Base-by-base conservation (phyloP, 2,888 invertebrate genomes). In the Polydesmus complanatus region DNA sequence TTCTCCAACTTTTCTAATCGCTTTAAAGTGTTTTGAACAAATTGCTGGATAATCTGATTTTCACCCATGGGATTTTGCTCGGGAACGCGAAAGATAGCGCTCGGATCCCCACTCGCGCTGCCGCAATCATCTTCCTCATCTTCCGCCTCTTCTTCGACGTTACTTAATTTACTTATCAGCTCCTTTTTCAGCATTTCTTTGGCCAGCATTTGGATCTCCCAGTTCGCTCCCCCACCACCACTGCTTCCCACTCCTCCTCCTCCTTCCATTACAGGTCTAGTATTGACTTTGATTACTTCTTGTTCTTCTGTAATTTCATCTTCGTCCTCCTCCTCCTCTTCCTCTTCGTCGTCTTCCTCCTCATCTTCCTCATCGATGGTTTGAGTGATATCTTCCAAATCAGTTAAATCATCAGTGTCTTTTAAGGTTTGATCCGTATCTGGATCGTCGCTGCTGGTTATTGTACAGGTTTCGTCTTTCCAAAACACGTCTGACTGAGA, bases 151-250 rank as follows among this genome's bases (percentile, higher is more conserved):
- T 47, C 61, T 14, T 25, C 48, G 1, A 50, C 47, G 14, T 54
- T 50, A 3, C 52, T 18, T 18, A 59, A 23, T 22, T 61, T 61
- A 11, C 54, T 59, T 26, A n/a, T 48, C 26, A 23, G 50, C 19
- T 63, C 64, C 23, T 69, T 66, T 53, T 74, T 72, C 25, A 83
- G 82, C 66, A 87, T 76, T 71, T 87, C 84, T 65, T 84, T 81
- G 0, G 86, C 87, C 48, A 88, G 73, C 85, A 87, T 84, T 72
- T 82, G 80, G 0, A 87, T 83, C 72, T 88, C 87, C 87, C 87
- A 87, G 69, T 73, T 70, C 58, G 65, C 66, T 21, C 61, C 56
- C 1, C 11, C 47, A 25, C 27, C 54, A 49, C n/a, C 19, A n/a
- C 52, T 1, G 5, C n/a, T 27, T 26, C 21, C 61, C 19, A 21